Base-by-base conservation (phyloP, 2,797 vertebrate species). In the Rhinatrema bivittatum region DNA sequence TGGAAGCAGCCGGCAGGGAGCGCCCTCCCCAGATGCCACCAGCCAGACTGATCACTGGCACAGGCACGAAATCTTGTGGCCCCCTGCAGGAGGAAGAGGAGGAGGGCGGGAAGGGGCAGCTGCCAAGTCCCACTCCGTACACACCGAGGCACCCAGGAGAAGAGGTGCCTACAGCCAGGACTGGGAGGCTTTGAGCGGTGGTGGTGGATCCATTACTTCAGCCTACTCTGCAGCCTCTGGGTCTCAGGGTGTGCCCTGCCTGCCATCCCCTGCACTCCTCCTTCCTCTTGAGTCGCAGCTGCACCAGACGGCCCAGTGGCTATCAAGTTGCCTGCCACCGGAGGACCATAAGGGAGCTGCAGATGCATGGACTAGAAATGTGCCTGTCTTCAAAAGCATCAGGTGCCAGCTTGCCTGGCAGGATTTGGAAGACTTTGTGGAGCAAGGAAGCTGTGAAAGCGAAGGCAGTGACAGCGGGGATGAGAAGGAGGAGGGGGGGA, bases 331-430 rank as follows among this genome's bases (percentile, higher is more conserved):
- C n/a, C n/a, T n/a, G n/a, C n/a, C n/a, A n/a, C n/a, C n/a, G n/a
- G n/a, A n/a, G n/a, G n/a, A n/a, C n/a, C n/a, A n/a, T n/a, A n/a
- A n/a, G n/a, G n/a, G n/a, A n/a, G n/a, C n/a, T n/a, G n/a, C n/a
- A n/a, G n/a, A 32, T 42, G 30, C 29, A 38, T 29, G 30, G 41
- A 37, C 12, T 23, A n/a, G 0, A 13, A 23, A 22, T 17, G 32
- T 5, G 27, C 34, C 52, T 4, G 9, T 41, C 23, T 78, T 68
- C 59, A 79, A 15, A 25, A 84, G 75, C 41, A 87, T 76, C 64
- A 61, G 66, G 4, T 75, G 49, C 56, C 78, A 82, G 48, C 69
- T 85, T 1, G 71, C 74, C 12, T 23, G 79, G 23, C 45, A 71
- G 15, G 73, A 76, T 7, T 31, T 27, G 31, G 57, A 68, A 18